Conservation (phyloP, 1,140 invertebrate species). For the Scaptomyza montana region DNA sequence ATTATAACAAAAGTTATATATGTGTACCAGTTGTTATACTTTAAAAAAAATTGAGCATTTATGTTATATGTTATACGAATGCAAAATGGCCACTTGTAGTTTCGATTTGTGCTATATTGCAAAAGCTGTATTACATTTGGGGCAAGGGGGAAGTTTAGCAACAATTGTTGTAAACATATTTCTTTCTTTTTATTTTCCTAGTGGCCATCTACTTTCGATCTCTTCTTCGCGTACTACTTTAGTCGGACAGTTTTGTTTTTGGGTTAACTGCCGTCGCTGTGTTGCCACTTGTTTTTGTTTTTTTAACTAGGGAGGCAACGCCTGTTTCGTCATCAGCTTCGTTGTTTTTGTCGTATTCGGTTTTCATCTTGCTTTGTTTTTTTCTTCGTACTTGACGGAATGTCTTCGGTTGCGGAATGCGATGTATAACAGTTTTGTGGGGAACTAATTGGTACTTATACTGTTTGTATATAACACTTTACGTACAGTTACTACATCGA, state of each 20-base stretch:
- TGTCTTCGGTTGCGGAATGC: conserved; percentile 27
- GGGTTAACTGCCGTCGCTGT: conserved; percentile 21
- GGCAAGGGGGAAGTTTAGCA: conserved; percentile 12
- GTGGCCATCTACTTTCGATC: neutral
- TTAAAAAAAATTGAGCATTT: conserved; percentile 48
- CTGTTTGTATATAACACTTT: neutral
- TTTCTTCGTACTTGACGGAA: conserved; percentile 16
- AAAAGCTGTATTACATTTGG: conserved; percentile 21
- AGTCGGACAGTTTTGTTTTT: conserved; percentile 30
- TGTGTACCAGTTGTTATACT: conserved; percentile 51
- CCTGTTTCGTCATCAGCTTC: conserved; percentile 20
- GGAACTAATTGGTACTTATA: neutral
- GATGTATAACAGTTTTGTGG: conserved; percentile 15
- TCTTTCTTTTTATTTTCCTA: conserved; percentile 1
- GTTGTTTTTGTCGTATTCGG: conserved; percentile 15
- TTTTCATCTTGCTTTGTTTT: conserved; percentile 22
- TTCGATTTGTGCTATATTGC: neutral
- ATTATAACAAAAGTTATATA: conserved; percentile 1
- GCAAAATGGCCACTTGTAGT: conserved; percentile 4
- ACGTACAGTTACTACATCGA: neutral
- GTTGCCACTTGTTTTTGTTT: neutral
- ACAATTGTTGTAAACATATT: neutral
- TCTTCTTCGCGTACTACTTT: conserved; percentile 17
- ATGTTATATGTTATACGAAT: conserved; percentile 40
- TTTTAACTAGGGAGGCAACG: conserved; percentile 7